Conservation (phyloP, 37 sponge, comb jelly and placozoan species). For the Aplysina aerophoba region DNA sequence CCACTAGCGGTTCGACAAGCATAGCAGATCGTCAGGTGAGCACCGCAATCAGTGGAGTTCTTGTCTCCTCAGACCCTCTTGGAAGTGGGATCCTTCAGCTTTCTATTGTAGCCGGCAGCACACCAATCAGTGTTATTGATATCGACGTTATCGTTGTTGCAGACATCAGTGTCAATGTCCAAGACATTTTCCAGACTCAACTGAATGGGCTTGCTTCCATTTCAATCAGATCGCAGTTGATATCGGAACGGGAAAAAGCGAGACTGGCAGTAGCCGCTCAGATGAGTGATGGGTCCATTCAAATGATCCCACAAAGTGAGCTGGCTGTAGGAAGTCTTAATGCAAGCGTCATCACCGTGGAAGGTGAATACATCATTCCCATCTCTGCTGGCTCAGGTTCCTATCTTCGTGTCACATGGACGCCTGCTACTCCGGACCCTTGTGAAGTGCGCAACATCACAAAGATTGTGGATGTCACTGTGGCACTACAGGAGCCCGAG, state of each 20-base stretch:
- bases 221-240: conserved; percentile 29
- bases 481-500: conserved; percentile 27
- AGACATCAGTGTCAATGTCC: background rate
- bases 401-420: conserved; percentile 45
- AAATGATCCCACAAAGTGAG: conserved; percentile 9
- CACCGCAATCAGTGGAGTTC: background rate
- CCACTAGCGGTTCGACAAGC: background rate
- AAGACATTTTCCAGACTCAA: background rate
- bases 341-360: background rate
- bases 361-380: conserved; percentile 17
- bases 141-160: background rate
- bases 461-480: conserved; percentile 10
- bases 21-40: background rate
- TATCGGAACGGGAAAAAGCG: conserved; percentile 48
- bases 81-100: background rate
- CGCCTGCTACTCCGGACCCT: background rate
- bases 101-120: background rate
- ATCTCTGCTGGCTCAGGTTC: conserved; percentile 9
- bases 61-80: background rate
- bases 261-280: conserved; percentile 30
- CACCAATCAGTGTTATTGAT: background rate
- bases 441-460: conserved; percentile 15
- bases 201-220: background rate
- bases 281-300: conserved; percentile 38
- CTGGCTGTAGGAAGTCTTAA: conserved; percentile 5